A percentile compares a stretch with the other conserved stretches of the same genome.
Conservation (phyloP, 2,797 vertebrate genomes). For the Danio choprae region DNA sequence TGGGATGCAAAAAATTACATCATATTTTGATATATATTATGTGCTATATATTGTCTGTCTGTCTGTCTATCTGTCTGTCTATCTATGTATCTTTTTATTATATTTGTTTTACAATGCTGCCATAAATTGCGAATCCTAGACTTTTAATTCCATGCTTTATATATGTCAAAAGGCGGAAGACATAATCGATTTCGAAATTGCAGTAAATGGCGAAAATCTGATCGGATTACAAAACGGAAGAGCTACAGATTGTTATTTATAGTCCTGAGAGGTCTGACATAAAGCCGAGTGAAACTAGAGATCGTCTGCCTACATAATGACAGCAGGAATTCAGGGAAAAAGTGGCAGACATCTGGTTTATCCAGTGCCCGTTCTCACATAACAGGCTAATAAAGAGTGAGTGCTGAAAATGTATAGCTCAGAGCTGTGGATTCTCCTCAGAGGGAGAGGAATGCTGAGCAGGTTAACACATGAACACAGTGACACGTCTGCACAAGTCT, state of each 20-base stretch:
- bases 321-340: conserved; percentile 64
- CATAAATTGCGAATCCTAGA: conserved; percentile 1
- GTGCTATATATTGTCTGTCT: no score
- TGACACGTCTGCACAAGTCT: conserved; percentile 72
- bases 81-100: no score
- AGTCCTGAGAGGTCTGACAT: conserved; percentile 50
- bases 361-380: conserved; percentile 54
- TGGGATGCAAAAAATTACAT: no score
- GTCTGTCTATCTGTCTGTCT: no score
- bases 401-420: conserved; percentile 47
- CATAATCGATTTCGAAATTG: not conserved
- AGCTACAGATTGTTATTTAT: conserved; percentile 46
- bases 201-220: not conserved
- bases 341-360: conserved; percentile 72
- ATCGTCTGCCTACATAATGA: conserved; percentile 48
- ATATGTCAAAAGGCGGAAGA: conserved; percentile 27
- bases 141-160: not conserved
- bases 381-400: conserved; percentile 37
- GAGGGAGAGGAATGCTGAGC: conserved; percentile 76
- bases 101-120: not conserved
- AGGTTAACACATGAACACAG: conserved; percentile 78
- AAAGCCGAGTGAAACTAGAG: conserved; percentile 66
- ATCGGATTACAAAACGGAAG: conserved; percentile 45
- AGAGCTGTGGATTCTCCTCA: conserved; percentile 54
- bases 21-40: no score